These are phyloP conservation scores for Diadegma fenestrale DNA, from an alignment of 2,888 invertebrate species.

Conservation along the genomic window DNA sequence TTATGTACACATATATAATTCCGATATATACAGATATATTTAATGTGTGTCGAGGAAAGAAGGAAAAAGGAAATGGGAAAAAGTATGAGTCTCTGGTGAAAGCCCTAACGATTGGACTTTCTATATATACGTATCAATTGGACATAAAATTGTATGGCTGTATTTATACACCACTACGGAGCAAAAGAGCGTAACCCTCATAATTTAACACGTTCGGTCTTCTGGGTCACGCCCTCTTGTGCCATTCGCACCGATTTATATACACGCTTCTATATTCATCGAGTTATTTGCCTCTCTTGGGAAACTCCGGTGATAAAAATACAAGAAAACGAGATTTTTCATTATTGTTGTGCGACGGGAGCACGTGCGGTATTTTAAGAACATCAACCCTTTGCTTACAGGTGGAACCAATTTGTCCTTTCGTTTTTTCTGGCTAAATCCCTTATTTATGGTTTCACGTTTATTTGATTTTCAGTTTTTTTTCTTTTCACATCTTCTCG, in stretches of 20 bases:
- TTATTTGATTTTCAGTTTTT: neutral
- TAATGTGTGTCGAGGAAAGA: conserved; percentile 5
- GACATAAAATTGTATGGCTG: neutral
- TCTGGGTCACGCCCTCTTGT: conserved; percentile 4
- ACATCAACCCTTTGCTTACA: conserved; percentile 33
- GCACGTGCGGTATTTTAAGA: conserved; percentile 32
- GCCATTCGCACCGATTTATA: neutral
- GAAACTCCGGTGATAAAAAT: conserved; percentile 31
- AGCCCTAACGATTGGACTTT: conserved; percentile 28
- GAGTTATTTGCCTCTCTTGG: conserved; percentile 12
- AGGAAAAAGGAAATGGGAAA: conserved; percentile 34
- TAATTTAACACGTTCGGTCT: conserved; percentile 12
- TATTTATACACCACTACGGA: conserved; percentile 12
- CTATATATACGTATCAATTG: conserved; percentile 20
- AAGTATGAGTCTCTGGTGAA: conserved; percentile 42
- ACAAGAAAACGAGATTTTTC: conserved; percentile 33
- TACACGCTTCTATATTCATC: neutral
- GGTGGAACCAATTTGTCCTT: conserved; percentile 41
- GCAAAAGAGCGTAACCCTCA: conserved; percentile 19
- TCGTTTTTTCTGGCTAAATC: neutral
- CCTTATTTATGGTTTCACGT: conserved; percentile 6
- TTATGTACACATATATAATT: conserved; percentile 24
- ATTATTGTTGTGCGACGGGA: conserved; percentile 19
- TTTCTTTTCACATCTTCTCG: neutral
- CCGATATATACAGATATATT: conserved; percentile 21